phyloP scores from a whole-genome alignment of 2,797 vertebrate species.

The Cetoscarus ocellatus region DNA sequence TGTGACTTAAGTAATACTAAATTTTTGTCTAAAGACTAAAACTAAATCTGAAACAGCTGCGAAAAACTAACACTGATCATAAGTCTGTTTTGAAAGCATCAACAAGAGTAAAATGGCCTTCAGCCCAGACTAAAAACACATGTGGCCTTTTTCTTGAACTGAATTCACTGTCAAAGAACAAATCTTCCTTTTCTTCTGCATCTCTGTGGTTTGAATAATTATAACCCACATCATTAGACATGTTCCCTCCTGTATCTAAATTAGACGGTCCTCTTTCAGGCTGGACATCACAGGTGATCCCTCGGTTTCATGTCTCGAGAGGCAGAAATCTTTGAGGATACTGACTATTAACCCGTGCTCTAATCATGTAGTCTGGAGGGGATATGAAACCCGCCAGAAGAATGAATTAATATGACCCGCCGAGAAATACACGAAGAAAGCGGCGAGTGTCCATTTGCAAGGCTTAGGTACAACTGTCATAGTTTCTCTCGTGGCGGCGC shows the following conservation, averaged over 20 bases:
- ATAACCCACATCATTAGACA: conserved; percentile 77
- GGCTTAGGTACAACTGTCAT: conserved; percentile 85
- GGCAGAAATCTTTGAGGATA: conserved; percentile 79
- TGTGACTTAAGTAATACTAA: too few relatives aligned
- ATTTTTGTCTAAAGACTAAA: too few relatives aligned
- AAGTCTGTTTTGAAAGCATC: conserved; percentile 6
- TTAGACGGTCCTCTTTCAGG: conserved; percentile 73
- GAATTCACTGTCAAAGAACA: conserved; percentile 54
- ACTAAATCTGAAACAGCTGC: too few relatives aligned
- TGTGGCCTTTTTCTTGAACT: conserved; percentile 22
- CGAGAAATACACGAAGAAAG: conserved; percentile 76
- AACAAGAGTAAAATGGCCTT: conserved; percentile 27
- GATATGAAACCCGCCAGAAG: conserved; percentile 71
- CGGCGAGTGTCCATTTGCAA: conserved; percentile 79
- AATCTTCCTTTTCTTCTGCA: conserved; percentile 46
- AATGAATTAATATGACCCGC: conserved; percentile 80
- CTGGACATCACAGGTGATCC: conserved; percentile 83
- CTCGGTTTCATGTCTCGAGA: conserved; percentile 77
- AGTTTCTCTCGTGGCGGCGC: conserved; percentile 73
- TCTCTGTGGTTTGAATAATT: conserved; percentile 73
- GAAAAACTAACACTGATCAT: not conserved
- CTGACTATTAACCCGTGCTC: conserved; percentile 81
- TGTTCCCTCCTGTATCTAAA: conserved; percentile 71
- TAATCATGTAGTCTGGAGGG: conserved; percentile 81
- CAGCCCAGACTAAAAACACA: conserved; percentile 39